These are phyloP conservation scores for Pachypanchax playfairii DNA, from an alignment of 2,113 vertebrate species.

Conservation along the genomic window DNA sequence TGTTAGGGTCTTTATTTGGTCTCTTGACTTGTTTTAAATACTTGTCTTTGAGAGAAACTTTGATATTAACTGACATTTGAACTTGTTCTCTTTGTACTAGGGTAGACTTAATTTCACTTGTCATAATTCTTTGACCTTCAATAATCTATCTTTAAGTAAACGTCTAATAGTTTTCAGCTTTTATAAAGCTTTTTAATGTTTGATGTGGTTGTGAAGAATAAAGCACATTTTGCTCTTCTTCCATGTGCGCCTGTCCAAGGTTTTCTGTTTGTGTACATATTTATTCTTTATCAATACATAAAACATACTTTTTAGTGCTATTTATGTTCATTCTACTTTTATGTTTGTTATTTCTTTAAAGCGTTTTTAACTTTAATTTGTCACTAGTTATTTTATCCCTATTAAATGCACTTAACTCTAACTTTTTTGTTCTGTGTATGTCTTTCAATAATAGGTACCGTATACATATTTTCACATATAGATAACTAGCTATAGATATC, in stretches of 20 bases:
- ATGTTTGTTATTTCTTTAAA: constrained; percentile 17
- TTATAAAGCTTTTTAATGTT: constrained; percentile 75
- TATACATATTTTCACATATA: too few species aligned
- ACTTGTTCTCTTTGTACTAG: constrained; percentile 39
- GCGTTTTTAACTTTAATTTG: constrained; percentile 7
- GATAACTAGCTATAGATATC: too few species aligned
- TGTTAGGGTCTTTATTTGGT: background rate
- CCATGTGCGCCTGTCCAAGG: background rate
- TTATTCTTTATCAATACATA: constrained; percentile 63
- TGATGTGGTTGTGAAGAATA: constrained; percentile 23
- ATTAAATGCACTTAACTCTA: constrained; percentile 71
- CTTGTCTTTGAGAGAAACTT: background rate
- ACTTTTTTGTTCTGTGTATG: background rate
- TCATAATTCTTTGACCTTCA: constrained; percentile 44
- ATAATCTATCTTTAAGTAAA: constrained; percentile 50
- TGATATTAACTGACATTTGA: constrained; percentile 53
- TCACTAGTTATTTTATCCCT: constrained; percentile 40
- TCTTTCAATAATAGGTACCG: background rate
- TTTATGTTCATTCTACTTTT: constrained; percentile 65
- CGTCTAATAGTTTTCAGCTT: constrained; percentile 58
- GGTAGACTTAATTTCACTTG: constrained; percentile 24
- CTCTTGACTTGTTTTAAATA: constrained; percentile 28
- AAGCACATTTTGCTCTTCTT: constrained; percentile 17
- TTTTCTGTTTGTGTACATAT: constrained; percentile 48
- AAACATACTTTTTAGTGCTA: constrained; percentile 34